Percentiles rank a stretch among this genome's conserved stretches.
Conservation (phyloP, 2,797 vertebrate species). For the Anniella stebbinsi region DNA sequence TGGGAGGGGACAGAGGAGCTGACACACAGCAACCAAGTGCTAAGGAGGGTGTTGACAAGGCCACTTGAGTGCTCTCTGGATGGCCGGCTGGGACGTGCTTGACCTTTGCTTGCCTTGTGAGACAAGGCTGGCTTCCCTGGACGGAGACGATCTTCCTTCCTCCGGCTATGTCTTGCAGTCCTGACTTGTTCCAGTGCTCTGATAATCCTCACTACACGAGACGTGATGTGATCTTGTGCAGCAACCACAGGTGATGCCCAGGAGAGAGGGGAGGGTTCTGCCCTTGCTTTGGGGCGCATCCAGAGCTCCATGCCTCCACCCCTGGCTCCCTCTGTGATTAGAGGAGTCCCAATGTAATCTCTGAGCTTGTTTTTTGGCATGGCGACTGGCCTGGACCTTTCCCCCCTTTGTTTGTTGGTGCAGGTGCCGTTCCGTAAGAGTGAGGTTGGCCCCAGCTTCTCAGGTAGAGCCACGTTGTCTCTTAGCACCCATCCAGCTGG, state of each 20-base stretch:
- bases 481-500: constrained; percentile 7
- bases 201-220: too few relatives aligned
- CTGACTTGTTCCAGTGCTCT: neutral
- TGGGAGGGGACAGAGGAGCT: neutral
- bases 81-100: constrained; percentile 27
- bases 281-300: neutral
- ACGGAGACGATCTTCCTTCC: neutral
- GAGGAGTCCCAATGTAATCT: neutral
- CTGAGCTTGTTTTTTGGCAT: neutral
- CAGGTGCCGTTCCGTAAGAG: neutral
- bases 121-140: constrained; percentile 4
- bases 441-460: accelerated
- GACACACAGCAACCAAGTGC: constrained; percentile 44
- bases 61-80: neutral
- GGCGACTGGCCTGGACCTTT: neutral
- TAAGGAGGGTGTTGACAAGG: constrained; percentile 33
- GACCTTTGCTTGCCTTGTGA: constrained; percentile 50
- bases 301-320: neutral
- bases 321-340: neutral
- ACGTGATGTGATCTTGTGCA: neutral
- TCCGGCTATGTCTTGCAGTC: neutral
- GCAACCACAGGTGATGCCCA: neutral
- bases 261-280: too few relatives aligned
- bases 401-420: too few relatives aligned
- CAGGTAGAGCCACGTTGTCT: constrained; percentile 26